Evolutionary conservation across 2,797 vertebrate species (phyloP).

Genomic region (Danio albolineatus): DNA sequence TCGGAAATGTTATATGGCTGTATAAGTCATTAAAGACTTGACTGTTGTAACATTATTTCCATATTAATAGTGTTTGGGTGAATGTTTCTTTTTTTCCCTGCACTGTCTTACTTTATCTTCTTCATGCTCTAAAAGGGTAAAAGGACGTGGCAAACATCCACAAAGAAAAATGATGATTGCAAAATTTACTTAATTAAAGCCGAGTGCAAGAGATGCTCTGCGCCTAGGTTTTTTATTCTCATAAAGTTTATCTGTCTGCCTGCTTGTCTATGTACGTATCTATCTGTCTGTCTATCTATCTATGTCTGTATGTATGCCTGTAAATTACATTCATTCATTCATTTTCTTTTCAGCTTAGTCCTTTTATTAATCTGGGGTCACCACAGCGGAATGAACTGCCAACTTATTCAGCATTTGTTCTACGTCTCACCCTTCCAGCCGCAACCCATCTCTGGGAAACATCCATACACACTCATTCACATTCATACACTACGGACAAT

Average conservation of each 20-base stretch:
- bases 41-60: constrained; percentile 41
- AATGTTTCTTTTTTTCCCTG: constrained; percentile 31
- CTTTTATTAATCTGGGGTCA: no score
- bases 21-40: constrained; percentile 40
- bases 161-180: constrained; percentile 24
- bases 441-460: no score
- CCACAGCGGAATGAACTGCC: no score
- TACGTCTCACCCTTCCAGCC: no score
- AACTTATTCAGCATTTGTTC: no score
- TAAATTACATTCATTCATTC: no score
- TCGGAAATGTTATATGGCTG: neutral
- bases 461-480: no score
- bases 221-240: neutral
- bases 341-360: no score
- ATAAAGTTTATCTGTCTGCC: neutral
- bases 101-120: constrained; percentile 41
- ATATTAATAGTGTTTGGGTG: constrained; percentile 37
- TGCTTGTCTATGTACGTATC: neutral
- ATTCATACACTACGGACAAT: no score
- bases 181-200: constrained; percentile 31
- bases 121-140: constrained; percentile 36
- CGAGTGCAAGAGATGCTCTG: neutral
- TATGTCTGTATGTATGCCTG: no score
- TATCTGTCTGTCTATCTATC: no score
- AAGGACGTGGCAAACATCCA: constrained; percentile 32